These are phyloP conservation scores for Sylvietta virens DNA, from an alignment of 2,113 vertebrate species.

Conservation along the genomic window DNA sequence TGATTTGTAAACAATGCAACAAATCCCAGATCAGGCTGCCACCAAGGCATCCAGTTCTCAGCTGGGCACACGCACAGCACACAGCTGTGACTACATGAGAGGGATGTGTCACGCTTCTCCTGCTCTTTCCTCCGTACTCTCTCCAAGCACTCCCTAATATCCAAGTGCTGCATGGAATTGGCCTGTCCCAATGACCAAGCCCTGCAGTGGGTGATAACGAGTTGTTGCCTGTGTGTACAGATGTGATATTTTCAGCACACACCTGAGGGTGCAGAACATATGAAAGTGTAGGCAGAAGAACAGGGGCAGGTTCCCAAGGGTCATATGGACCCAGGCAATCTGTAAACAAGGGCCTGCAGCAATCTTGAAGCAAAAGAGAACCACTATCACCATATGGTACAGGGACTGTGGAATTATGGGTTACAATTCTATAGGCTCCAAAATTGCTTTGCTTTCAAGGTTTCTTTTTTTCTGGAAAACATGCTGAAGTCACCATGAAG, in stretches of 20 bases:
- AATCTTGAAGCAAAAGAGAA: background rate
- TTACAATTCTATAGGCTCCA: background rate
- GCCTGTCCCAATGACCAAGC: background rate
- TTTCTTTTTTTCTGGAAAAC: background rate
- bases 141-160: background rate
- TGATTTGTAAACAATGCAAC: background rate
- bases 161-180: background rate
- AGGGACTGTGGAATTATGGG: background rate
- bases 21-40: background rate
- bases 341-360: background rate
- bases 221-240: background rate
- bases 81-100: background rate
- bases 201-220: background rate
- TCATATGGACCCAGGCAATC: background rate
- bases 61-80: rapidly evolving
- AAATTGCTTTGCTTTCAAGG: background rate
- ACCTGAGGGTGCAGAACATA: background rate
- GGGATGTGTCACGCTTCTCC: background rate
- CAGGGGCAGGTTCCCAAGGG: background rate
- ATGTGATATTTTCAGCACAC: background rate
- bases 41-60: background rate
- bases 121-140: background rate
- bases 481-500: background rate
- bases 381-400: background rate
- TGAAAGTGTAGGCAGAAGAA: background rate